phyloP scores from a whole-genome alignment of 1,140 invertebrate species.

The Meloidogyne hapla region DNA sequence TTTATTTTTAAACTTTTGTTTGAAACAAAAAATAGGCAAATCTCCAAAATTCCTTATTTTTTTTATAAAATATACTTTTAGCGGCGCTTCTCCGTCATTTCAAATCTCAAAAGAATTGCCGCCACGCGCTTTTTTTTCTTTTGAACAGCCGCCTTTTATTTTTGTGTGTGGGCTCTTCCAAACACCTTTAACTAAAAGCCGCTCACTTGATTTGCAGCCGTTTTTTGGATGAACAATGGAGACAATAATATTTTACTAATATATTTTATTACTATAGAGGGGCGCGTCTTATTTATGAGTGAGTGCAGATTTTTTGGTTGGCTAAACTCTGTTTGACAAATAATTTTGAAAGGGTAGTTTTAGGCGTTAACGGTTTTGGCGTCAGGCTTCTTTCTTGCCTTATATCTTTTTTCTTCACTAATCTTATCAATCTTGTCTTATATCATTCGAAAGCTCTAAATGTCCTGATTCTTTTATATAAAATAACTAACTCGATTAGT shows the following conservation, averaged over 20 bases:
- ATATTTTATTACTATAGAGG: background rate
- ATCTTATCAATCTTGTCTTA: too few species aligned
- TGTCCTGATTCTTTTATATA: too few species aligned
- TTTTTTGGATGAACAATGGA: slow-evolving; percentile 1
- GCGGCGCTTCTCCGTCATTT: background rate
- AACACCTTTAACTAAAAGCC: background rate
- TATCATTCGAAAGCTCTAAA: too few species aligned
- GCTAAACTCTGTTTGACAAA: too few species aligned
- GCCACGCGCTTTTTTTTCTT: background rate
- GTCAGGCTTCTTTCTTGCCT: too few species aligned
- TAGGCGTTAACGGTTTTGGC: too few species aligned
- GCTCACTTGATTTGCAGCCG: background rate
- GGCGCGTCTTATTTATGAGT: too few species aligned
- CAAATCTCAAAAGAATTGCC: slow-evolving; percentile 3
- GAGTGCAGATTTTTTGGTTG: too few species aligned
- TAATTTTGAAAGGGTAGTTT: too few species aligned
- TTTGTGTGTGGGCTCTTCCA: background rate
- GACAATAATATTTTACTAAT: background rate
- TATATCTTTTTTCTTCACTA: too few species aligned
- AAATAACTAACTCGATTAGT: too few species aligned
- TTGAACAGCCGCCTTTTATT: slow-evolving; percentile 2
- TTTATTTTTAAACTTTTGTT: too few species aligned
- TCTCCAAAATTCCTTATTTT: background rate
- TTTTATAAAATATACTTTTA: background rate
- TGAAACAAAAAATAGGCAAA: background rate